These are phyloP conservation scores for Sebastes nivosus DNA, from an alignment of 2,797 vertebrate genomes.

Conservation along the genomic window DNA sequence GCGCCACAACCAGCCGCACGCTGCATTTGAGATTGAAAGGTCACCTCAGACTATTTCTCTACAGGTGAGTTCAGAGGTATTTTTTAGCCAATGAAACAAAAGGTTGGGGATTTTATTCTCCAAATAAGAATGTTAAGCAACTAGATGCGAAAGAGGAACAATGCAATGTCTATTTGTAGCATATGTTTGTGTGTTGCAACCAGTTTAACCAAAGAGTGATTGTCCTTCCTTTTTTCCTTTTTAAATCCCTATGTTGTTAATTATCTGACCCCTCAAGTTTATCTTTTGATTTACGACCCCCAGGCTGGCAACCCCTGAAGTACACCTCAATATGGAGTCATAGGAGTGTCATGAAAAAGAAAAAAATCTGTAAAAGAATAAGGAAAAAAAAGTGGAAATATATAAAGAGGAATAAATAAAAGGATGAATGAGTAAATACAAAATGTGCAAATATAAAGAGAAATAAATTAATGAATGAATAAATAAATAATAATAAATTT, in stretches of 20 bases:
- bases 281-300: neutral
- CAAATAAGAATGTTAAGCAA: neutral
- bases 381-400: too few relatives aligned
- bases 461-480: rapidly evolving
- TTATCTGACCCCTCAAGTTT: too few relatives aligned
- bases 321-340: too few relatives aligned
- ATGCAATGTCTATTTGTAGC: neutral
- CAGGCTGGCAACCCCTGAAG: neutral
- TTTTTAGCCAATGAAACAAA: slow-evolving; percentile 2
- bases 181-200: neutral
- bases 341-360: too few relatives aligned
- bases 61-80: slow-evolving; percentile 74
- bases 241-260: neutral
- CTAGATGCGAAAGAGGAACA: neutral
- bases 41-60: slow-evolving; percentile 74
- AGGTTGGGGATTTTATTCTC: neutral
- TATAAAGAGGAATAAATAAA: too few relatives aligned
- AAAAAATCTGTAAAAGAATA: rapidly evolving
- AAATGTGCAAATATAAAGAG: rapidly evolving
- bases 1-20: neutral
- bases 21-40: slow-evolving; percentile 40
- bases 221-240: neutral
- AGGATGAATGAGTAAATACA: rapidly evolving
- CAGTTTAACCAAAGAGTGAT: neutral
- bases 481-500: too few relatives aligned